Percentiles rank a stretch among this genome's conserved stretches.
Evolutionary conservation across 2,113 vertebrate genomes (phyloP).

Genomic region (Eretmochelys imbricata): DNA sequence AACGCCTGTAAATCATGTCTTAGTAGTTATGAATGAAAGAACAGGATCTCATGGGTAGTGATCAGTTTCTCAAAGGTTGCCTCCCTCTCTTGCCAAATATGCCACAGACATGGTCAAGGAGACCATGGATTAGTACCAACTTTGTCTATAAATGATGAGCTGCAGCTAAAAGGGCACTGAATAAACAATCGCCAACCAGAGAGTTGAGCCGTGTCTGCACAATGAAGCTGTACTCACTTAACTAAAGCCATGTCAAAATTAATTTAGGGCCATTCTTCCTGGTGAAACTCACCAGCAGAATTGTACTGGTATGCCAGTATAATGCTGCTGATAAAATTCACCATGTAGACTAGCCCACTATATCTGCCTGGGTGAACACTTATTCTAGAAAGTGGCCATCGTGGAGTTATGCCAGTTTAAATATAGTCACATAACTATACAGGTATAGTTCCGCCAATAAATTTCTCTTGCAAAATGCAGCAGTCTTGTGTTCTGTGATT

Average conservation of each 20-base stretch:
- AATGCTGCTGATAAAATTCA: neutral
- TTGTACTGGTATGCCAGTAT: neutral
- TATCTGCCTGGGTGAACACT: neutral
- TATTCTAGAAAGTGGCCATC: neutral
- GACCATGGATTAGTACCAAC: neutral
- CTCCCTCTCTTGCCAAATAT: neutral
- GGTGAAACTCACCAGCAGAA: neutral
- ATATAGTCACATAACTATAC: neutral
- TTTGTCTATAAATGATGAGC: neutral
- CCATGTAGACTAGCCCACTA: neutral
- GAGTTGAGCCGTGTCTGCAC: neutral
- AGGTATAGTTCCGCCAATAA: neutral
- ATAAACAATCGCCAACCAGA: neutral
- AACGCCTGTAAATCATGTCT: neutral
- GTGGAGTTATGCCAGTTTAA: neutral
- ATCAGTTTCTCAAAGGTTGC: neutral
- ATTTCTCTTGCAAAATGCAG: neutral
- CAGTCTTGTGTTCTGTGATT: neutral
- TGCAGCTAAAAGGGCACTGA: neutral
- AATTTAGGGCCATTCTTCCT: neutral
- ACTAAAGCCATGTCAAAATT: neutral
- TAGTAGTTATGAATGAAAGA: neutral
- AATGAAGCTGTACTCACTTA: neutral
- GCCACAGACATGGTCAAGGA: neutral
- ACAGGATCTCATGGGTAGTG: neutral